A percentile compares a stretch with the other conserved stretches of the same genome.
Conservation (phyloP, 2,888 invertebrate genomes). For the Tetanocera ferruginea region DNA sequence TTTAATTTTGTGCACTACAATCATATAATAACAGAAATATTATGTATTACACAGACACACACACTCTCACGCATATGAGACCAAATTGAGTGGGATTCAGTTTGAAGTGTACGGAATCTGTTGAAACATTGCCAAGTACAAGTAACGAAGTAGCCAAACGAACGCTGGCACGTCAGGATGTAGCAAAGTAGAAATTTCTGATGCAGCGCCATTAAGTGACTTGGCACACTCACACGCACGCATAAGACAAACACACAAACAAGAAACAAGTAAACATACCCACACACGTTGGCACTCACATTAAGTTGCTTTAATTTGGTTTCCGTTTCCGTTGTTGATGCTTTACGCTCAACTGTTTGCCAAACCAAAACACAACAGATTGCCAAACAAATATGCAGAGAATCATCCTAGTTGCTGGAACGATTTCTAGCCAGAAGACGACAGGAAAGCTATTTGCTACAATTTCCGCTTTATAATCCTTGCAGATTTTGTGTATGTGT, state of each 20-base stretch:
- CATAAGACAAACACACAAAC: background rate
- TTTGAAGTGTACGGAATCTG: background rate
- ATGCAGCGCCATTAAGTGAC: background rate
- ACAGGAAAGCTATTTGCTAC: background rate
- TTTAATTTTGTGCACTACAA: too few relatives aligned
- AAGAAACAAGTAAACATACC: background rate
- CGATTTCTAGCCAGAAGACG: background rate
- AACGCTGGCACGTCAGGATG: background rate
- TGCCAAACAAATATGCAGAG: conserved; percentile 20
- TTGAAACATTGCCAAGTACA: conserved; percentile 17
- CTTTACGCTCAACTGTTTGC: conserved; percentile 8
- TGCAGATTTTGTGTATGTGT: background rate
- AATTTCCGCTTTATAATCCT: too few relatives aligned
- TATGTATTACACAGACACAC: too few relatives aligned
- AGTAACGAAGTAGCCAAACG: background rate
- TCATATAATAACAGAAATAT: too few relatives aligned
- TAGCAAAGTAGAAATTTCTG: background rate
- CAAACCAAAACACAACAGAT: conserved; percentile 30
- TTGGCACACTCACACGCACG: background rate
- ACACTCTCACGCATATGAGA: background rate
- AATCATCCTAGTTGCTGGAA: background rate
- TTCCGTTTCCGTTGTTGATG: conserved; percentile 24
- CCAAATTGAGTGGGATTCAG: background rate
- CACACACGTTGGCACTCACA: background rate
- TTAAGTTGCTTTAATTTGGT: conserved; percentile 29